phyloP scores from a whole-genome alignment of 2,888 invertebrate genomes.

The Heliconius erato region DNA sequence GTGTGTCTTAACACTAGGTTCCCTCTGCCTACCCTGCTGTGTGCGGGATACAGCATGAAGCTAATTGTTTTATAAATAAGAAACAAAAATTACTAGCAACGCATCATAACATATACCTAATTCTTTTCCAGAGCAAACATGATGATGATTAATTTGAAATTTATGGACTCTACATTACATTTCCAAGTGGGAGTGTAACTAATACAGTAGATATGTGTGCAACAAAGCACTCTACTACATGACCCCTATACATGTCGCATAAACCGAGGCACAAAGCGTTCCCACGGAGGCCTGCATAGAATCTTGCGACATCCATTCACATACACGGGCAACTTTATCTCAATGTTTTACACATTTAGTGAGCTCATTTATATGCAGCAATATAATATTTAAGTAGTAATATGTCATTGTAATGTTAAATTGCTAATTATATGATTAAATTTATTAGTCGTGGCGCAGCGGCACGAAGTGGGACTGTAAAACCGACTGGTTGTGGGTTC shows the following conservation, averaged over 20 bases:
- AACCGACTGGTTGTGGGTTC: too few relatives aligned
- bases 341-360: constrained; percentile 40
- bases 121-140: too few relatives aligned
- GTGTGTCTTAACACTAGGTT: too few relatives aligned
- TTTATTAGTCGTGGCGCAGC: too few relatives aligned
- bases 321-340: constrained; percentile 34
- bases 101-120: too few relatives aligned
- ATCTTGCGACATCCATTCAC: constrained; percentile 54
- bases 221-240: constrained; percentile 40
- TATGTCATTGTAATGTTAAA: not conserved
- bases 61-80: too few relatives aligned
- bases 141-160: not conserved
- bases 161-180: not conserved
- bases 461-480: too few relatives aligned
- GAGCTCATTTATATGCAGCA: not conserved
- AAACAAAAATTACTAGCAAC: not conserved
- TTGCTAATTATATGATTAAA: not conserved
- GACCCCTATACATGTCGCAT: constrained; percentile 25
- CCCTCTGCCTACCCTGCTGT: too few relatives aligned
- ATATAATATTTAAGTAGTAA: not conserved
- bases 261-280: constrained; percentile 64
- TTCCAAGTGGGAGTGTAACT: not conserved
- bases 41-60: too few relatives aligned
- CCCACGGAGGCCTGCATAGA: constrained; percentile 65
- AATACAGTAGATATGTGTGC: constrained; percentile 28